Conservation (phyloP, 2,797 vertebrate species). For the Novumbra hubbsi region DNA sequence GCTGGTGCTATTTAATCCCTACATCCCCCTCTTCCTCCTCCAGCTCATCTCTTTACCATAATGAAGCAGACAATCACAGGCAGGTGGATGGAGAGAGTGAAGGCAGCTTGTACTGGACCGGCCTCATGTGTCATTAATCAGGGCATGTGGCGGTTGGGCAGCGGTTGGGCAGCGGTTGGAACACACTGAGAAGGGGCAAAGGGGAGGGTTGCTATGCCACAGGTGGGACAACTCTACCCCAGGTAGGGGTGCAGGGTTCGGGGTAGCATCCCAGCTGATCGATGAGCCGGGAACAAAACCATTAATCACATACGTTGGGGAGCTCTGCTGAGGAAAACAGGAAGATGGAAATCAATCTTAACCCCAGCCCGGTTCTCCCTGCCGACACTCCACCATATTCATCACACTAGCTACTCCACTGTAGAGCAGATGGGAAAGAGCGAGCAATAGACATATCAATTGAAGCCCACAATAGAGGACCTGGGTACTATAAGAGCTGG, state of each 20-base stretch:
- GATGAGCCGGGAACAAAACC: slow-evolving; percentile 69
- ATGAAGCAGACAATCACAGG: background rate
- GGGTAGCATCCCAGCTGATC: slow-evolving; percentile 56
- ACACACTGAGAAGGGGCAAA: slow-evolving; percentile 48
- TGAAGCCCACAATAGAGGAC: slow-evolving; percentile 35
- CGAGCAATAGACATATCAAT: slow-evolving; percentile 58
- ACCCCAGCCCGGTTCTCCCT: slow-evolving; percentile 18
- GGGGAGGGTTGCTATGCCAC: slow-evolving; percentile 37
- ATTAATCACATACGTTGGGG: slow-evolving; percentile 81
- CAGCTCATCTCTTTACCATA: background rate
- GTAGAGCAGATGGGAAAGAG: slow-evolving; percentile 37
- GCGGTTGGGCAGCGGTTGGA: slow-evolving; percentile 45
- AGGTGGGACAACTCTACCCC: slow-evolving; percentile 37
- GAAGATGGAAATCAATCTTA: slow-evolving; percentile 76
- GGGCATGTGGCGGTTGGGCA: slow-evolving; percentile 34
- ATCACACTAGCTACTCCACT: slow-evolving; percentile 12
- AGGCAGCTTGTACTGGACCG: background rate
- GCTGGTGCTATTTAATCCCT: slow-evolving; percentile 39
- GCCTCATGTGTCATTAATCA: slow-evolving; percentile 60
- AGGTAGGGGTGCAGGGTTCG: slow-evolving; percentile 12
- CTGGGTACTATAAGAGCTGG: slow-evolving; percentile 29
- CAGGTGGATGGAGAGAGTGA: background rate
- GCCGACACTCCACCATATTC: slow-evolving; percentile 19
- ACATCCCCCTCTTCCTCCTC: background rate
- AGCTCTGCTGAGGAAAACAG: slow-evolving; percentile 50